Evolutionary conservation across 2,888 invertebrate species (phyloP).

Genomic region (Sesia apiformis): DNA sequence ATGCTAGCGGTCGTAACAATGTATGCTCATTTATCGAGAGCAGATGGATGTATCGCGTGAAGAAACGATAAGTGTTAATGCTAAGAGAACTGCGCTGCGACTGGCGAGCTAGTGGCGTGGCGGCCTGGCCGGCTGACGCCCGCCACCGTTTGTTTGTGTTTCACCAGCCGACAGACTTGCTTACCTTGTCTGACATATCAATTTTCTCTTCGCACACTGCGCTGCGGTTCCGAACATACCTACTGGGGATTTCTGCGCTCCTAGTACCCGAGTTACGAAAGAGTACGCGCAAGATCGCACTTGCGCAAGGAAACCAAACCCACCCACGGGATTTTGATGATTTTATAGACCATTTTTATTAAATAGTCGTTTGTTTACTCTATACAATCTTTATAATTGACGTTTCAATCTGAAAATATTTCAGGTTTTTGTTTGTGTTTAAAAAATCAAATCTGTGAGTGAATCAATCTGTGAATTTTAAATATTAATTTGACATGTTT

Average conservation of each 20-base stretch:
- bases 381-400: no score
- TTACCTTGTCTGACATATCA: constrained; percentile 62
- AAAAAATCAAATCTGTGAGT: no score
- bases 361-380: no score
- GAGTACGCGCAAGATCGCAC: constrained; percentile 57
- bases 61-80: no score
- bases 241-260: constrained; percentile 45
- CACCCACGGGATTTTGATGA: no score
- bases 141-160: constrained; percentile 11
- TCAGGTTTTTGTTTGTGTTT: no score
- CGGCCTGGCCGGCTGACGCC: not conserved
- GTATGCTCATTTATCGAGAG: no score
- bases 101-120: not conserved
- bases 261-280: constrained; percentile 68
- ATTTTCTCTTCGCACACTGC: constrained; percentile 50
- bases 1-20: no score
- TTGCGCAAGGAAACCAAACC: not conserved
- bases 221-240: constrained; percentile 26
- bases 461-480: no score
- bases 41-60: no score
- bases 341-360: not conserved
- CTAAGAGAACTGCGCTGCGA: not conserved
- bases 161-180: constrained; percentile 36
- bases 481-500: no score
- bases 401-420: no score